Evolutionary conservation across 1,140 invertebrate genomes (phyloP).

Genomic region (Pseudachorutes palmiensis): DNA sequence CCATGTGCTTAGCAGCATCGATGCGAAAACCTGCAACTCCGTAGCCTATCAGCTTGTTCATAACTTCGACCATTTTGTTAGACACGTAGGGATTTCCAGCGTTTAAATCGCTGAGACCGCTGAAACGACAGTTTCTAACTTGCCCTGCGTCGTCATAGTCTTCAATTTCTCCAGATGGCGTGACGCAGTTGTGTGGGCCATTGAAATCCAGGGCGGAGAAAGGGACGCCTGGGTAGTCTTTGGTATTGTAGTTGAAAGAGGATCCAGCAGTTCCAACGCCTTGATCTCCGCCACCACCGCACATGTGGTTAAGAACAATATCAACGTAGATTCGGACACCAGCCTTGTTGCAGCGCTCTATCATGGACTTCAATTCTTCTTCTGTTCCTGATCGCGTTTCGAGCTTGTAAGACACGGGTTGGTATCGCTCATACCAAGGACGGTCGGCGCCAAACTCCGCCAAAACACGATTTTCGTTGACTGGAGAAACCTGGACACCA

Average conservation of each 20-base stretch:
- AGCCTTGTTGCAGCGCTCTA: constrained; percentile 55
- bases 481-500: constrained; percentile 68
- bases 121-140: constrained; percentile 22
- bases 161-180: constrained; percentile 48
- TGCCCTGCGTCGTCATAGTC: constrained; percentile 46
- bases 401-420: constrained; percentile 76
- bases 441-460: constrained; percentile 47
- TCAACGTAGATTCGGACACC: constrained; percentile 58
- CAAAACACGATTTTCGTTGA: constrained; percentile 56
- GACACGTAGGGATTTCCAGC: constrained; percentile 48
- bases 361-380: constrained; percentile 63
- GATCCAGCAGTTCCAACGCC: constrained; percentile 54
- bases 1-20: constrained; percentile 64
- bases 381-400: constrained; percentile 66
- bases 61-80: constrained; percentile 45
- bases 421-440: constrained; percentile 79
- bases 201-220: constrained; percentile 26
- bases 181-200: constrained; percentile 45
- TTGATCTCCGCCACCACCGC: constrained; percentile 46
- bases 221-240: constrained; percentile 15
- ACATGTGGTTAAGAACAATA: constrained; percentile 81
- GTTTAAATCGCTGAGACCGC: constrained; percentile 42
- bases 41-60: constrained; percentile 47
- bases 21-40: constrained; percentile 56
- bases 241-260: constrained; percentile 20